A percentile compares a stretch with the other conserved stretches of the same genome.
phyloP scores from a whole-genome alignment of 2,797 vertebrate species.

The Dermochelys coriacea region DNA sequence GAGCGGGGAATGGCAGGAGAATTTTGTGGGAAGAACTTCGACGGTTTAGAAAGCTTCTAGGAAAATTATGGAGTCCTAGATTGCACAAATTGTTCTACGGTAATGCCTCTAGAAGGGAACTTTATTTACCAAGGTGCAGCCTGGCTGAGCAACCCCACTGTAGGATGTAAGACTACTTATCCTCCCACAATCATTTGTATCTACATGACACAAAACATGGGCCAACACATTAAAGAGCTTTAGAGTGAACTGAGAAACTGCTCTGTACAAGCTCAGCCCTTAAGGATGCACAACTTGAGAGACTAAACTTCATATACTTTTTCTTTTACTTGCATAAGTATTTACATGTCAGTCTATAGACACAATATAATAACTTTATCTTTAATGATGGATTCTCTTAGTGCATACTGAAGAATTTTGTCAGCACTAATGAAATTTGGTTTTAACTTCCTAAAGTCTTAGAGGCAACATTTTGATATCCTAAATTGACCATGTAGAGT shows the following conservation, averaged over 20 bases:
- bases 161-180: not conserved
- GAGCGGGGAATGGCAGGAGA: not conserved
- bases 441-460: no score
- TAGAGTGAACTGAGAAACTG: not conserved
- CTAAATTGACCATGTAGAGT: rapidly evolving
- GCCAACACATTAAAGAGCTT: no score
- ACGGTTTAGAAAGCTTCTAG: not conserved
- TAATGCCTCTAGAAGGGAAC: not conserved
- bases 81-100: not conserved
- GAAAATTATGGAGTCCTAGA: not conserved
- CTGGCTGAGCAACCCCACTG: rapidly evolving
- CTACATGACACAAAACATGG: rapidly evolving
- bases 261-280: not conserved
- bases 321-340: no score
- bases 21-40: not conserved
- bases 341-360: no score
- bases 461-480: no score
- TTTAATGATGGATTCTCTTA: no score
- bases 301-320: not conserved
- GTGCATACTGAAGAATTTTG: no score
- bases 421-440: no score
- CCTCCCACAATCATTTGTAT: not conserved
- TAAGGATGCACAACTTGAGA: not conserved
- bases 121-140: not conserved
- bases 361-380: no score